These are phyloP conservation scores for Beaufortia kweichowensis DNA, from an alignment of 2,113 vertebrate species.

Conservation along the genomic window DNA sequence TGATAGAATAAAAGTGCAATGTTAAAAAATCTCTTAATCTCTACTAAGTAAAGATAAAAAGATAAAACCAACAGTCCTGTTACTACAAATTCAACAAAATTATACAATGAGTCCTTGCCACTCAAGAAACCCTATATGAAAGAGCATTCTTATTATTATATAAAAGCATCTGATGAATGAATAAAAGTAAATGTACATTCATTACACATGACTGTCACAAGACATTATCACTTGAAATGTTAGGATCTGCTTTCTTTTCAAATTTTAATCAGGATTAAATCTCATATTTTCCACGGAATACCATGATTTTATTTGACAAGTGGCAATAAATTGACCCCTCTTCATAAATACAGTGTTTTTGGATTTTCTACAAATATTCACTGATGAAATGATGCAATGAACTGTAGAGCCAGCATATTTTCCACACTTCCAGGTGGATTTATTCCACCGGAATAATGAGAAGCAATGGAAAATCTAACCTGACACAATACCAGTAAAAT, in stretches of 20 bases:
- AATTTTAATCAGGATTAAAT: not conserved
- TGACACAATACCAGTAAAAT: conserved; percentile 70
- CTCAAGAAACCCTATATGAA: too few species aligned
- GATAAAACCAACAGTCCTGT: too few species aligned
- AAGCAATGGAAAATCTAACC: conserved; percentile 66
- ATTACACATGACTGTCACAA: not conserved
- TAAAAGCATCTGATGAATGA: too few species aligned
- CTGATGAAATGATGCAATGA: conserved; percentile 47
- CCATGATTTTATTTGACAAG: not conserved
- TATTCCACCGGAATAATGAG: conserved; percentile 69
- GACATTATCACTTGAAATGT: too few species aligned
- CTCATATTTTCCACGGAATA: not conserved
- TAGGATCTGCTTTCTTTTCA: not conserved
- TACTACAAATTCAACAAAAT: too few species aligned
- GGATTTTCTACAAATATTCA: conserved; percentile 57
- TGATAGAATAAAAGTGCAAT: not conserved
- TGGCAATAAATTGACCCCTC: not conserved
- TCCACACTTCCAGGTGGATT: conserved; percentile 67
- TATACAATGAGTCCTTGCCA: too few species aligned
- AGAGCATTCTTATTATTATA: too few species aligned
- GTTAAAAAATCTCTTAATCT: not conserved
- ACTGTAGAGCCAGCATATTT: conserved; percentile 61
- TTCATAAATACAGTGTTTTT: not conserved
- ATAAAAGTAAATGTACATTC: too few species aligned
- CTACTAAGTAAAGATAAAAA: too few species aligned